Base-by-base conservation (phyloP, 2,888 invertebrate genomes). In the Tipula vernalis region DNA sequence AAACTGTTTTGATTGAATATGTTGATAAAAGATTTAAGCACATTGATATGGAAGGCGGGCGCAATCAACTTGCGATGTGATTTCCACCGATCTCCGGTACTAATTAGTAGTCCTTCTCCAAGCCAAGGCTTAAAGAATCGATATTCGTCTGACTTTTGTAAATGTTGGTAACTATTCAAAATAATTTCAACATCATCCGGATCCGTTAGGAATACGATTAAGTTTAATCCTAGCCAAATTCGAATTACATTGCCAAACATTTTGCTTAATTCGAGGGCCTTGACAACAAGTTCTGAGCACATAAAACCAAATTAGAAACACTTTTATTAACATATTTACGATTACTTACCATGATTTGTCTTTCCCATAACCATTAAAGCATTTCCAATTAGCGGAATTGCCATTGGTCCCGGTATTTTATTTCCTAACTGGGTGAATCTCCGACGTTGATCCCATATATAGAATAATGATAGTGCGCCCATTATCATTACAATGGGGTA, bases 1-100 rank as follows among this genome's bases (percentile, higher is more conserved):
- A 92, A 93, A 83, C 96, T 95, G 91, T 96, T 96, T 6, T 94
- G 93, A 88, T 96, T 96, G 91, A 96, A 96, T 0, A 95, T 92
- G 86, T 94, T 94, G 88, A 96, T 94, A 90, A 96, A 96, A 0
- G 95, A 95, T 91, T 96, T 96, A 57, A 96, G 91, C 1, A 96
- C 95, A 90, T 96, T 96, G 89, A 96, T 93, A 89, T 96, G 96
- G 93, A 96, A 96, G 83, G 96, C 96, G 12, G 96, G 96, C 0
- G 96, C 96, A 88, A 96, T 96, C 90, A 96, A 93, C 92, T 96
- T 96, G 42, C 96, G 93, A 90, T 96, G 96, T 0, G 95, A 94
- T 57, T 95, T 93, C 96, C 96, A 96, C 92, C 95, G 96, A 87
- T 94, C 94, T 51, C 96, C 96, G 87, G 94, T 94, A 87, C 96